A percentile compares a stretch with the other conserved stretches of the same genome.
Evolutionary conservation across 2,888 invertebrate genomes (phyloP).

Genomic region (Heliconius charithonia): DNA sequence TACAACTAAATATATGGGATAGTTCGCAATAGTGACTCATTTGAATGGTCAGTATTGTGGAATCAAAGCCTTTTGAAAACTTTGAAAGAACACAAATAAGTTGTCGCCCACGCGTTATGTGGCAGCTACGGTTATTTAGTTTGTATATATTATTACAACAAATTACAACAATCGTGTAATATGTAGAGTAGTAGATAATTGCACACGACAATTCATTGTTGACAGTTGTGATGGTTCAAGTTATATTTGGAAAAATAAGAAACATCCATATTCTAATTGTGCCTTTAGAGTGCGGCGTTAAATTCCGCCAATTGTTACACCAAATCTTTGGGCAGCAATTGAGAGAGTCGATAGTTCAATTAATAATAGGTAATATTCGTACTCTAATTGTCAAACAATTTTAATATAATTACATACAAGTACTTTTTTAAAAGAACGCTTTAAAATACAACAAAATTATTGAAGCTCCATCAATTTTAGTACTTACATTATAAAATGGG

Average conservation of each 20-base stretch:
- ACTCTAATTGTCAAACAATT: too few relatives aligned
- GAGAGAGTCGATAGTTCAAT: background rate
- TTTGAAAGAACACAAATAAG: constrained; percentile 64
- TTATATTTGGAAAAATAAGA: background rate
- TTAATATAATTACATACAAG: too few relatives aligned
- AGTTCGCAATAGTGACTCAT: constrained; percentile 22
- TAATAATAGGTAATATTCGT: background rate
- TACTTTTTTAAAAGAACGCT: too few relatives aligned
- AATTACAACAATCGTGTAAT: background rate
- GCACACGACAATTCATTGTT: too few relatives aligned
- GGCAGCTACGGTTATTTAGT: background rate
- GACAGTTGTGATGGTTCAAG: background rate
- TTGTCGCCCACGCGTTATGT: constrained; percentile 45
- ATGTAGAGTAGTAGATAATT: background rate
- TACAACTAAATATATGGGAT: constrained; percentile 13
- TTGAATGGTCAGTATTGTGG: constrained; percentile 56
- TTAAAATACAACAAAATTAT: background rate
- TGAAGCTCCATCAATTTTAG: constrained; percentile 4
- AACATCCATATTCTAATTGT: too few relatives aligned
- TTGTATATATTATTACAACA: constrained; percentile 1
- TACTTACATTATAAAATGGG: constrained; percentile 19
- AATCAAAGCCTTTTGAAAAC: constrained; percentile 74
- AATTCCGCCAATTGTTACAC: background rate
- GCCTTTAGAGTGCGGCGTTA: background rate
- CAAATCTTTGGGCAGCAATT: background rate